Conservation (phyloP, 2,797 vertebrate genomes). For the Pristis pectinata region DNA sequence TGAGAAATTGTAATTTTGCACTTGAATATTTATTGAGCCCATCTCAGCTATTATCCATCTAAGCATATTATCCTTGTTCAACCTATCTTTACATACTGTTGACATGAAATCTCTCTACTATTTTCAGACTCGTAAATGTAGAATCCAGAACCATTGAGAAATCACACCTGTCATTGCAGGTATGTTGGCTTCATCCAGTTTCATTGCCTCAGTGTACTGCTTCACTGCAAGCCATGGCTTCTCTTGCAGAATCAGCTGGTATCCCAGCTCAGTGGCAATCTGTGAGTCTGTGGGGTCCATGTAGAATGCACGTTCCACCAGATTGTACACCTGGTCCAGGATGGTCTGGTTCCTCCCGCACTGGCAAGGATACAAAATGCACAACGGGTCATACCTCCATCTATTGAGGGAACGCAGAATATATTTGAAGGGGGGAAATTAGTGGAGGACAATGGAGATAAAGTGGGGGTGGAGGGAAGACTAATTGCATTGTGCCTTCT, state of each 20-base stretch:
- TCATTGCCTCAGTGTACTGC: constrained; percentile 56
- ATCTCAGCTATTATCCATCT: background rate
- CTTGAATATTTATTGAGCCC: background rate
- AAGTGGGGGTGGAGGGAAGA: too few relatives aligned
- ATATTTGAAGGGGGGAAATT: background rate
- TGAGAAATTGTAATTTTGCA: background rate
- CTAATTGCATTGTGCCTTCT: too few relatives aligned
- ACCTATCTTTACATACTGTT: background rate
- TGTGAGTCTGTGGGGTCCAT: constrained; percentile 42
- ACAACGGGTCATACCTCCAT: background rate
- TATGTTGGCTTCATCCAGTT: constrained; percentile 49
- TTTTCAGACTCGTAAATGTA: background rate
- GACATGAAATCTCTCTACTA: background rate
- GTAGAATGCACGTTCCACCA: constrained; percentile 50
- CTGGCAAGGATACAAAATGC: constrained; percentile 45
- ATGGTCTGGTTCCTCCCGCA: constrained; percentile 54
- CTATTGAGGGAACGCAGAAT: background rate
- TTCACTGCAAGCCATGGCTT: constrained; percentile 52
- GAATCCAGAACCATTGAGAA: background rate
- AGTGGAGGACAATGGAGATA: background rate
- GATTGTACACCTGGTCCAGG: constrained; percentile 50
- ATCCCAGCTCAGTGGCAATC: constrained; percentile 56
- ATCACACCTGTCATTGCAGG: constrained; percentile 55
- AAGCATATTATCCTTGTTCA: background rate
- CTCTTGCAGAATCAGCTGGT: constrained; percentile 55